Conservation (phyloP, 37 sponge, comb jelly and placozoan species). For the Cladorhizidae sp. region DNA sequence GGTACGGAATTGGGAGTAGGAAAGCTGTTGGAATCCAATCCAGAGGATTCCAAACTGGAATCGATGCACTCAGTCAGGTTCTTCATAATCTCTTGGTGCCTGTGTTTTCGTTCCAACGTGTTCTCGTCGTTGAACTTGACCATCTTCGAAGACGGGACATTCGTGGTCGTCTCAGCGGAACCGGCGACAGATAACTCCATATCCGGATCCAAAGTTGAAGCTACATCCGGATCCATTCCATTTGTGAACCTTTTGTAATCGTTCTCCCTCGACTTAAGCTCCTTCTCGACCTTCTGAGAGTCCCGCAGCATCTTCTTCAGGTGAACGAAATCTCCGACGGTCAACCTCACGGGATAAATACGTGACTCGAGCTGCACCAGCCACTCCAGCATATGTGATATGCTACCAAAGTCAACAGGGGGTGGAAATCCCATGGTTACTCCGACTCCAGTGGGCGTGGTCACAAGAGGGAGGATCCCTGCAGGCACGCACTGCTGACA, state of each 20-base stretch:
- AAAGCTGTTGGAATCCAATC: slow-evolving; percentile 1
- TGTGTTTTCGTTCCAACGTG: slow-evolving; percentile 34
- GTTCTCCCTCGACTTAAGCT: slow-evolving; percentile 16
- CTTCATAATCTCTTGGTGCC: slow-evolving; percentile 13
- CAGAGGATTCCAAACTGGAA: slow-evolving; percentile 14
- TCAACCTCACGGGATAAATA: slow-evolving; percentile 20
- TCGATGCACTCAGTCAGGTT: not conserved
- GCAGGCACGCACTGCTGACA: slow-evolving; percentile 62
- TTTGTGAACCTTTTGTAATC: slow-evolving; percentile 46
- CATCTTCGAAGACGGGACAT: slow-evolving; percentile 19
- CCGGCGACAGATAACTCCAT: not conserved
- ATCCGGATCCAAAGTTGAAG: not conserved
- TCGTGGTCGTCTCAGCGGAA: not conserved
- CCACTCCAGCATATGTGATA: slow-evolving; percentile 51
- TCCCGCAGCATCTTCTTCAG: slow-evolving; percentile 19
- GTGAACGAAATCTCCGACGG: slow-evolving; percentile 20
- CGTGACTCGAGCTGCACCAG: slow-evolving; percentile 36
- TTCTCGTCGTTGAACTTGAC: slow-evolving; percentile 53
- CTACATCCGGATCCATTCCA: not conserved
- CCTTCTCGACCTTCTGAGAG: slow-evolving; percentile 7
- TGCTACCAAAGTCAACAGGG: slow-evolving; percentile 38
- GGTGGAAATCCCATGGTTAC: slow-evolving; percentile 7
- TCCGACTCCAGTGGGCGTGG: slow-evolving; percentile 19
- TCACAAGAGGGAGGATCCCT: slow-evolving; percentile 39
- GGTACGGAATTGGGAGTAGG: not conserved